phyloP scores from a whole-genome alignment of 2,797 vertebrate species.

The Columba guinea region DNA sequence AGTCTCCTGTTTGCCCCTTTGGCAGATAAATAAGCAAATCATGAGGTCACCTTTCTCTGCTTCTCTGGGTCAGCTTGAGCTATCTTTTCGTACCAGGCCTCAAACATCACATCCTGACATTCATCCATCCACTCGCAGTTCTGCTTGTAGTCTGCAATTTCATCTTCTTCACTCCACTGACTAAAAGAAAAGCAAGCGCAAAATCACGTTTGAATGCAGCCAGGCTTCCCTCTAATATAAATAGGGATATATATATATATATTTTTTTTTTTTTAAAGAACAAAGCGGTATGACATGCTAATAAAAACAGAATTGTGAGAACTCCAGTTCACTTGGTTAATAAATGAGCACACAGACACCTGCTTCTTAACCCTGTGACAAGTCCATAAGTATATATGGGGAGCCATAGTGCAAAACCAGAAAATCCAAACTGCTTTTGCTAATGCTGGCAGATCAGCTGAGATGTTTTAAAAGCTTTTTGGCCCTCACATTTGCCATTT shows the following conservation, averaged over 20 bases:
- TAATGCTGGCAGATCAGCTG: not conserved
- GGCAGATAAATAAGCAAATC: conserved; percentile 3
- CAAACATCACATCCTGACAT: conserved; percentile 95
- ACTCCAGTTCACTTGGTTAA: not conserved
- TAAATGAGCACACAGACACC: not conserved
- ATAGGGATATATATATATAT: not conserved
- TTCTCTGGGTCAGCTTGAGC: conserved; percentile 90
- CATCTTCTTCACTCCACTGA: conserved; percentile 96
- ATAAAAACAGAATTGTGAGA: not conserved
- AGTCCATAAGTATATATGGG: not conserved
- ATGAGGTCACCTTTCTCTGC: conserved; percentile 87
- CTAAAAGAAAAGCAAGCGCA: conserved; percentile 73
- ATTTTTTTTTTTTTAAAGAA: not conserved
- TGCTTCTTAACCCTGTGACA: not conserved
- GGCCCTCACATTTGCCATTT: not conserved
- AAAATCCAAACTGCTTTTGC: not conserved
- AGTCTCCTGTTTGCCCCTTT: not conserved
- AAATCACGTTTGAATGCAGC: not conserved
- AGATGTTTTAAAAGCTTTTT: not conserved
- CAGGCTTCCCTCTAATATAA: not conserved
- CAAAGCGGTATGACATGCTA: not conserved
- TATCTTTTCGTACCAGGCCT: conserved; percentile 98
- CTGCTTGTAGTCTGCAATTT: conserved; percentile 94
- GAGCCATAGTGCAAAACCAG: not conserved
- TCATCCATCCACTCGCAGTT: conserved; percentile 98